Conservation (phyloP, 2,888 invertebrate genomes). For the Orchestes rusci region DNA sequence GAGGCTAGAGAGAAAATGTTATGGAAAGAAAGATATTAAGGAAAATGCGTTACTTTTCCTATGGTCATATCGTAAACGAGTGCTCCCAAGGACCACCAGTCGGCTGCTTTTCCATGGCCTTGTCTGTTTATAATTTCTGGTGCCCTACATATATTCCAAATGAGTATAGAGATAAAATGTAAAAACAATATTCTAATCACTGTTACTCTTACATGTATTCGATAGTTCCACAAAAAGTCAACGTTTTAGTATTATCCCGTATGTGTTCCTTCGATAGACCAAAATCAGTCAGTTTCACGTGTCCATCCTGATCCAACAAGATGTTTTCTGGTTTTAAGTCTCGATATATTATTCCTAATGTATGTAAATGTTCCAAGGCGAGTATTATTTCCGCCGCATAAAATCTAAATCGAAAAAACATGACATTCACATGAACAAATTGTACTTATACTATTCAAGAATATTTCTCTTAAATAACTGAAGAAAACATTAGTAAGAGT, state of each 20-base stretch:
- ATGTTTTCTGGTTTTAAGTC: conserved; percentile 99
- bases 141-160: conserved; percentile 82
- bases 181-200: no score
- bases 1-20: conserved; percentile 74
- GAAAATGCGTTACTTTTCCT: conserved; percentile 85
- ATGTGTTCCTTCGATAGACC: conserved; percentile 98
- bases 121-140: conserved; percentile 95
- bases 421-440: no score
- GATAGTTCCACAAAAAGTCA: conserved; percentile 98
- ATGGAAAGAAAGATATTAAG: no score
- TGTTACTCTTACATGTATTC: conserved; percentile 93
- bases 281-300: conserved; percentile 98
- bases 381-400: conserved; percentile 96
- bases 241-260: conserved; percentile 84
- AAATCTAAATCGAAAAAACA: conserved; percentile 68
- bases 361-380: conserved; percentile 96
- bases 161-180: not conserved
- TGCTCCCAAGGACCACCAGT: conserved; percentile 99
- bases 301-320: conserved; percentile 87
- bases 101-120: conserved; percentile 98
- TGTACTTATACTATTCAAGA: no score
- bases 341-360: conserved; percentile 93
- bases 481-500: no score
- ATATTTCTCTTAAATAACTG: no score
- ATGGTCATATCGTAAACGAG: conserved; percentile 99